phyloP scores from a whole-genome alignment of 2,797 vertebrate species.

The Xenops minutus region DNA sequence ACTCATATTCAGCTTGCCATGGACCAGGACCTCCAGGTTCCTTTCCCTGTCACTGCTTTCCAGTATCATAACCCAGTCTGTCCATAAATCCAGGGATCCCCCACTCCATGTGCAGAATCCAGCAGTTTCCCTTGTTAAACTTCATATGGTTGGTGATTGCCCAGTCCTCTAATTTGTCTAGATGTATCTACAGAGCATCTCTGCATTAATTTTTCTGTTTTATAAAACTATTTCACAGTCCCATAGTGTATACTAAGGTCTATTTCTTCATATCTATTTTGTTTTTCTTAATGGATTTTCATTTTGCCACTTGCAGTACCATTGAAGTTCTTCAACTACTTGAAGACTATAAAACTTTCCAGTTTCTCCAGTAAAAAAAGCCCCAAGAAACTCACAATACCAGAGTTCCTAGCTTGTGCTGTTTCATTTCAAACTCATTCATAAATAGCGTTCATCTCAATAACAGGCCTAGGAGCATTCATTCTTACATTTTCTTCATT shows the following conservation, averaged over 20 bases:
- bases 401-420: background rate
- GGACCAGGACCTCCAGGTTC: fast-evolving
- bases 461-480: background rate
- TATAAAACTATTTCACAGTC: background rate
- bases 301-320: background rate
- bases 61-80: background rate
- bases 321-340: background rate
- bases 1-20: fast-evolving
- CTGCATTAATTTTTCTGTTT: background rate
- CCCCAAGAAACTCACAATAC: fast-evolving
- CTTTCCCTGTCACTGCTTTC: background rate
- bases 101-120: background rate
- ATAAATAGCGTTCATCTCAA: background rate
- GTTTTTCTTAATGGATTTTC: background rate
- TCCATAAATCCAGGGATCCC: fast-evolving
- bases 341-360: background rate
- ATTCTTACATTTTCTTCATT: background rate
- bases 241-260: background rate
- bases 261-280: background rate
- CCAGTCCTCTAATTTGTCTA: background rate
- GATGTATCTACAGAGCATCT: background rate
- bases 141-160: background rate
- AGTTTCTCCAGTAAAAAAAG: background rate
- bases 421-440: background rate
- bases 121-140: background rate